Conservation (phyloP, 1,140 invertebrate species). For the Gryllus bimaculatus region DNA sequence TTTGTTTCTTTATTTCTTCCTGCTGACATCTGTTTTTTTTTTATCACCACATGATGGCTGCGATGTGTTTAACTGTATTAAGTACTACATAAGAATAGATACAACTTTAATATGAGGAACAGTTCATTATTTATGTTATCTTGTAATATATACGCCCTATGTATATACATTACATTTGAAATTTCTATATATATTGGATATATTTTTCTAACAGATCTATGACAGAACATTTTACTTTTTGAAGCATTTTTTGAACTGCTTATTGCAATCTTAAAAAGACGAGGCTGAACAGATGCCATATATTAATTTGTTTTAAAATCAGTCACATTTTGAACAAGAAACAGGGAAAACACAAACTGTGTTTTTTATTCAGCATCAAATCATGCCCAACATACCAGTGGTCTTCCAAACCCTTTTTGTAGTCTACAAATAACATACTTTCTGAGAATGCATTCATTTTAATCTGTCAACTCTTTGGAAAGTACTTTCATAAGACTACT, state of each 20-base stretch:
- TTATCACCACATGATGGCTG: neutral
- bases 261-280: conserved; percentile 14
- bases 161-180: conserved; percentile 8
- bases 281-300: conserved; percentile 6
- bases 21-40: neutral
- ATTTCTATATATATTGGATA: conserved; percentile 8
- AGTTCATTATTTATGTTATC: conserved; percentile 9
- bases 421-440: neutral
- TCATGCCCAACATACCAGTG: neutral
- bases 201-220: conserved; percentile 14
- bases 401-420: neutral
- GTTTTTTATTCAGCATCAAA: neutral
- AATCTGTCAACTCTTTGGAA: no score
- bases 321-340: neutral
- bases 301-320: neutral
- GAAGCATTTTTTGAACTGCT: conserved; percentile 12
- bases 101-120: conserved; percentile 8
- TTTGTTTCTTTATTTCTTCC: neutral
- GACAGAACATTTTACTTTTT: neutral
- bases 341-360: neutral
- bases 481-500: no score
- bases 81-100: conserved; percentile 5
- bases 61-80: neutral
- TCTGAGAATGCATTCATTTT: neutral
- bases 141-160: conserved; percentile 10